Conservation (phyloP, 1,140 invertebrate species). For the Tribolium madens region DNA sequence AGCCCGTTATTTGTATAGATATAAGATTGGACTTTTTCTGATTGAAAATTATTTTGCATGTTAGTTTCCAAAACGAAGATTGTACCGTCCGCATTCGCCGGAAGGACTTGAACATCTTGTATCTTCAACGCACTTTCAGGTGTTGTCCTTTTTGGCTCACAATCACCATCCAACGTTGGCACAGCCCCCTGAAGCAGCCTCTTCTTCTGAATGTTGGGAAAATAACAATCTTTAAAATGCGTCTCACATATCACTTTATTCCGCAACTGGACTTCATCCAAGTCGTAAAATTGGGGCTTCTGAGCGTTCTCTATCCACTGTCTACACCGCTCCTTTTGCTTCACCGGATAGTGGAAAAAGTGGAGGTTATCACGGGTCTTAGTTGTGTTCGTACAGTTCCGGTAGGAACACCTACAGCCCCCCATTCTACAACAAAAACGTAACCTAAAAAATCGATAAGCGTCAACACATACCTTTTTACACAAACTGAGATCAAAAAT, state of each 20-base stretch:
- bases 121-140: slow-evolving; percentile 38
- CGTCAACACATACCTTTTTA: too few relatives aligned
- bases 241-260: slow-evolving; percentile 72
- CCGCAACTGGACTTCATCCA: slow-evolving; percentile 70
- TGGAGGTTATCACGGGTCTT: slow-evolving; percentile 69
- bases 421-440: slow-evolving; percentile 65
- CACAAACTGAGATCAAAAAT: too few relatives aligned
- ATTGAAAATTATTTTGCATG: slow-evolving; percentile 32
- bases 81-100: slow-evolving; percentile 62
- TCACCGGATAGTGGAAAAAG: slow-evolving; percentile 73
- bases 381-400: slow-evolving; percentile 66
- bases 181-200: slow-evolving; percentile 61
- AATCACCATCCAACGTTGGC: slow-evolving; percentile 61
- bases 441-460: neutral
- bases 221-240: slow-evolving; percentile 70
- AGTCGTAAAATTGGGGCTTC: slow-evolving; percentile 67
- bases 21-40: slow-evolving; percentile 57
- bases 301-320: slow-evolving; percentile 70
- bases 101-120: slow-evolving; percentile 62
- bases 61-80: slow-evolving; percentile 63
- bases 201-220: slow-evolving; percentile 68
- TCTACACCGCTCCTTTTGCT: slow-evolving; percentile 69
- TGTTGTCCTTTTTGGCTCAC: slow-evolving; percentile 39
- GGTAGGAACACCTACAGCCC: slow-evolving; percentile 70
- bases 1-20: slow-evolving; percentile 57